Evolutionary conservation across 2,113 vertebrate species (phyloP), one percentile per base, ranked within the genome.

Genomic region (Elgaria multicarinata): DNA sequence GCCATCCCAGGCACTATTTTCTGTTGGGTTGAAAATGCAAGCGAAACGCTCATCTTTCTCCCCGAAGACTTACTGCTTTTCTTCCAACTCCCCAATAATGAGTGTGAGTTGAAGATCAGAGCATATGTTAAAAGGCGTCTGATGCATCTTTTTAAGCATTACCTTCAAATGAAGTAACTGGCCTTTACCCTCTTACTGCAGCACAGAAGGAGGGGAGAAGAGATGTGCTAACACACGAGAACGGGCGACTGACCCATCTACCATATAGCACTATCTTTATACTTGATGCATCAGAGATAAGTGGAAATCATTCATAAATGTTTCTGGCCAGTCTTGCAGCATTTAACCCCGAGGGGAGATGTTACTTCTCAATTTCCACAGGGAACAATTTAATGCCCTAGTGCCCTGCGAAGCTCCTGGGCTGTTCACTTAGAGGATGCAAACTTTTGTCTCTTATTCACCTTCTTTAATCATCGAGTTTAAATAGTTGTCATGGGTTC

Each of bases 301-400:
- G 86, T 88, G 90, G 89, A 94, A 94, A 95, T 94, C 85, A 93
- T 92, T 91, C 83, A 86, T 91, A 92, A 93, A 87, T 94, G 86
- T 93, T 92, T 91, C 94, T 95, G 89, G 72, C 78, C 86, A 92
- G 87, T 88, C 93, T 90, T 90, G 91, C 83, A 92, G 69, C 89
- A 89, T 92, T 86, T 94, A 92, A 92, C 90, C 75, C 79, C 82
- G 94, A 92, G 89, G 91, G 93, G 85, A 95, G 94, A 93, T 92
- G 90, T 90, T 92, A 85, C 89, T 91, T 91, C 93, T 89, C 93
- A 91, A 93, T 82, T 95, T 90, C 92, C 81, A 93, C 66, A 64
- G 88, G 81, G 89, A 89, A 90, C 93, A 82, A 90, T 95, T 95
- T 95, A 93, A 89, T 95, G 92, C 67, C 86, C 87, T 92, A 85